A percentile compares a stretch with the other conserved stretches of the same genome.
These are phyloP conservation scores for Arctia plantaginis DNA, from an alignment of 2,888 invertebrate species.

Conservation along the genomic window DNA sequence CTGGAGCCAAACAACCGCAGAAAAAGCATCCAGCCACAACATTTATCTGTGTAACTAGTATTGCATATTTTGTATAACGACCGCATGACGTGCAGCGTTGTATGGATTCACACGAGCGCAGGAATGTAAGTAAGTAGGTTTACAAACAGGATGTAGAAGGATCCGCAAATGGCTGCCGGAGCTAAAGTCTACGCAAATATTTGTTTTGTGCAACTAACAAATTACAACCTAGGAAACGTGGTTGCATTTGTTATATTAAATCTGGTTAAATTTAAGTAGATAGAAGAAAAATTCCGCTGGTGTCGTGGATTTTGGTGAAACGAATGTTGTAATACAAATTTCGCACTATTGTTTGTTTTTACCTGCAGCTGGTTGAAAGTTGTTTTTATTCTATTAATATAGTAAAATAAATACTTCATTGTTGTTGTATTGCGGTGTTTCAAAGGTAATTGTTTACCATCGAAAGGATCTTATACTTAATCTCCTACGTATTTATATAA, in stretches of 20 bases:
- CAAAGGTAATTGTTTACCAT: no score
- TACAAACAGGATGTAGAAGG: constrained; percentile 57
- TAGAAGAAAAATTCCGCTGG: constrained; percentile 2
- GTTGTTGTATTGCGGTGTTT: not conserved
- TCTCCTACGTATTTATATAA: no score
- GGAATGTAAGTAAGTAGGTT: constrained; percentile 63
- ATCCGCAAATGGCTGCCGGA: constrained; percentile 60
- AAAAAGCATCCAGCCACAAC: constrained; percentile 22
- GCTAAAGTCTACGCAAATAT: constrained; percentile 58
- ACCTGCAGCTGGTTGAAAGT: not conserved
- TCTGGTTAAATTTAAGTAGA: constrained; percentile 35
- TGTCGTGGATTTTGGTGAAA: not conserved
- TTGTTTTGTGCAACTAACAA: constrained; percentile 61
- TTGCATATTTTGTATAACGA: constrained; percentile 47
- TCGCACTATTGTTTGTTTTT: not conserved
- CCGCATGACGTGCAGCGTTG: constrained; percentile 49
- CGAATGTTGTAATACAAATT: not conserved
- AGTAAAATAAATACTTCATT: not conserved
- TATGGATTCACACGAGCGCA: constrained; percentile 55
- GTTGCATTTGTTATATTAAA: constrained; percentile 55
- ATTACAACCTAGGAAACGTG: constrained; percentile 54
- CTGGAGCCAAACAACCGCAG: constrained; percentile 1
- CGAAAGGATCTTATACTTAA: no score
- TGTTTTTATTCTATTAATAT: not conserved
- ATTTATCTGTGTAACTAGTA: constrained; percentile 38